Conservation (phyloP, 1,140 invertebrate species). For the Drosophila setifemur region DNA sequence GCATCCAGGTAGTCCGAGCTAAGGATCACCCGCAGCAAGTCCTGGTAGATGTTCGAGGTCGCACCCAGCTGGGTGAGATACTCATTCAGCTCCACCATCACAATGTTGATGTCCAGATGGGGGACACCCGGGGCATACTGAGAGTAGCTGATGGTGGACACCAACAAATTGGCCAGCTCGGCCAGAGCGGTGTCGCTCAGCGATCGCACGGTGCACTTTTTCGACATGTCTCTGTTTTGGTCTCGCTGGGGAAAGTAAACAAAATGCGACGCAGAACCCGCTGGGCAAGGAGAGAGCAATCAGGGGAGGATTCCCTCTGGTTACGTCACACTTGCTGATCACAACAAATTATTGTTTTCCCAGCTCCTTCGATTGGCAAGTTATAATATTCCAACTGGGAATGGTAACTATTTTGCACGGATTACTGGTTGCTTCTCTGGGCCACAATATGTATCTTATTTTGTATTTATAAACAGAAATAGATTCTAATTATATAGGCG, state of each 20-base stretch:
- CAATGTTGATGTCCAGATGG: slow-evolving; percentile 84
- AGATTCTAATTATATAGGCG: slow-evolving; percentile 64
- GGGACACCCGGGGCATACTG: slow-evolving; percentile 82
- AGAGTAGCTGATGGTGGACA: slow-evolving; percentile 76
- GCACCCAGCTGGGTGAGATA: slow-evolving; percentile 84
- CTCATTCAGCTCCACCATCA: slow-evolving; percentile 84
- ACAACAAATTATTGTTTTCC: not conserved
- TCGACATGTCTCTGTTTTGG: slow-evolving; percentile 67
- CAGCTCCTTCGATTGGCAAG: not conserved
- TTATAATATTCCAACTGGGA: no score
- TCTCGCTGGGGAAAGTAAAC: slow-evolving; percentile 47
- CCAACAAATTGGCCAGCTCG: slow-evolving; percentile 73
- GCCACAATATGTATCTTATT: not conserved
- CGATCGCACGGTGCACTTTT: slow-evolving; percentile 71
- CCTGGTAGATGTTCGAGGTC: slow-evolving; percentile 86
- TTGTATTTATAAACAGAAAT: slow-evolving; percentile 48
- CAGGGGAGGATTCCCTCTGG: slow-evolving; percentile 18
- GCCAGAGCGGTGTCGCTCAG: slow-evolving; percentile 74
- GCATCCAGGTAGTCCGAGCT: slow-evolving; percentile 86
- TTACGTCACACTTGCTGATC: slow-evolving; percentile 56
- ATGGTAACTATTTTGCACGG: not conserved
- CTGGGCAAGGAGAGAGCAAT: not conserved
- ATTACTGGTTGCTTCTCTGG: not conserved
- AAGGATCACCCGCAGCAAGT: slow-evolving; percentile 85
- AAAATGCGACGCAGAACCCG: slow-evolving; percentile 58